Percentiles rank a stretch among this genome's conserved stretches.
Evolutionary conservation across 2,888 invertebrate species (phyloP).

Genomic region (Gortyna flavago): DNA sequence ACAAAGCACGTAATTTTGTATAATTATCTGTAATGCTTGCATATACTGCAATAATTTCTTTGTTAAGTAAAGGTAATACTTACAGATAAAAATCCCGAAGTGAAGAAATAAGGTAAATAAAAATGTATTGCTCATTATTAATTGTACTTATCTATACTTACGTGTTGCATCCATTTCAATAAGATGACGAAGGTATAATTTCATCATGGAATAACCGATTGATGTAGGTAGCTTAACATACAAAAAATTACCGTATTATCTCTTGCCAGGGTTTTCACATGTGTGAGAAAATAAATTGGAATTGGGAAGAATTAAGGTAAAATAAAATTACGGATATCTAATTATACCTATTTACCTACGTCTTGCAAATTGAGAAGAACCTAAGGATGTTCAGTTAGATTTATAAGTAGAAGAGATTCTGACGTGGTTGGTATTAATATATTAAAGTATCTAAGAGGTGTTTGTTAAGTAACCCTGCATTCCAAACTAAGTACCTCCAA

Average conservation of each 20-base stretch:
- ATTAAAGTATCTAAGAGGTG: neutral
- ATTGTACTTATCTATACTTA: neutral
- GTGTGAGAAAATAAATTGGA: neutral
- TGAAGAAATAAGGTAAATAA: conserved; percentile 37
- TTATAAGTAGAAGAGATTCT: neutral
- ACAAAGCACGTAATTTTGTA: conserved; percentile 14
- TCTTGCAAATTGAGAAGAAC: neutral
- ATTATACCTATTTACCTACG: neutral
- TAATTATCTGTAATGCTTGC: conserved; percentile 28
- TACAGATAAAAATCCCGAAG: conserved; percentile 27
- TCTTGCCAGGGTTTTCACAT: neutral
- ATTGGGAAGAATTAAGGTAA: neutral
- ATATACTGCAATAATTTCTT: conserved; percentile 30
- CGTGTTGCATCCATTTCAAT: conserved; percentile 14
- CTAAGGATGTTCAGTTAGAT: neutral
- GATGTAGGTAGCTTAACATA: neutral
- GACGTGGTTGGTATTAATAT: neutral
- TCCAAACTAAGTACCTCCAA: neutral
- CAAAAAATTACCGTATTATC: neutral
- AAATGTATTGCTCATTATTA: conserved; percentile 19
- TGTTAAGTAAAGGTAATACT: conserved; percentile 22
- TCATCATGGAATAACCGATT: neutral
- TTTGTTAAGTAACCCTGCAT: neutral
- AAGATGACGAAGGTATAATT: neutral
- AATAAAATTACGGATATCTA: neutral